phyloP scores from a whole-genome alignment of 2,797 vertebrate species.

The Chelmon rostratus region DNA sequence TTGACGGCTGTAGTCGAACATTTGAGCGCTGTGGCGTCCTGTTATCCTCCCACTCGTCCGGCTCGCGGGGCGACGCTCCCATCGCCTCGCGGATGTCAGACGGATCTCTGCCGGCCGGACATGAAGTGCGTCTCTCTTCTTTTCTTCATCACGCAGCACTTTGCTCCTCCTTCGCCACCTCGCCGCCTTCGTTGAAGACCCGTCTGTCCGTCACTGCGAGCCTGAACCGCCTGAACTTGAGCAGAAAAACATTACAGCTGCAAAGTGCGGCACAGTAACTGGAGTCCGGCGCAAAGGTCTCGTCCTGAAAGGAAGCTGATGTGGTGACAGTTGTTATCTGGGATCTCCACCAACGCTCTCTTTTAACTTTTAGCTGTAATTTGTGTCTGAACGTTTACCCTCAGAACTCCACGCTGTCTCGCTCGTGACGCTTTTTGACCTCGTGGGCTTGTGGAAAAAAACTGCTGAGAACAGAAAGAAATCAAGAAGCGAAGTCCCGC shows the following conservation, averaged over 20 bases:
- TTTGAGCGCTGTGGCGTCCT: conserved; percentile 4
- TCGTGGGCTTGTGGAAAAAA: neutral
- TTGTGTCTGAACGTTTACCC: no score
- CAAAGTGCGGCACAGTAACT: neutral
- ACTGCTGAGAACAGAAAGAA: no score
- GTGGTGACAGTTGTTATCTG: neutral
- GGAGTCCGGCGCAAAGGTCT: neutral
- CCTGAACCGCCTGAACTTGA: conserved; percentile 15
- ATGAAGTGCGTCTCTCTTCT: conserved; percentile 42
- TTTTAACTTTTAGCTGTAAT: no score
- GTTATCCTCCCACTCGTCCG: conserved; percentile 39
- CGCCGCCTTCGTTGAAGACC: conserved; percentile 23
- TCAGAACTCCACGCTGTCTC: neutral
- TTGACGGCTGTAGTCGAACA: conserved; percentile 34
- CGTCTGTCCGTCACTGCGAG: conserved; percentile 14
- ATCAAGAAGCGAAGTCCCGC: no score
- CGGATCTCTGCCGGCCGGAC: conserved; percentile 24
- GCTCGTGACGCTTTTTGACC: neutral
- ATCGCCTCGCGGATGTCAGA: conserved; percentile 51
- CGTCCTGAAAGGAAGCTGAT: neutral
- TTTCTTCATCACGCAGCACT: conserved; percentile 40
- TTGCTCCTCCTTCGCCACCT: conserved; percentile 33
- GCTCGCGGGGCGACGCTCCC: conserved; percentile 43
- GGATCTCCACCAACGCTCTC: neutral
- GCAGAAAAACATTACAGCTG: neutral